Evolutionary conservation across 2,888 invertebrate species (phyloP).

Genomic region (Drosophila greeni): DNA sequence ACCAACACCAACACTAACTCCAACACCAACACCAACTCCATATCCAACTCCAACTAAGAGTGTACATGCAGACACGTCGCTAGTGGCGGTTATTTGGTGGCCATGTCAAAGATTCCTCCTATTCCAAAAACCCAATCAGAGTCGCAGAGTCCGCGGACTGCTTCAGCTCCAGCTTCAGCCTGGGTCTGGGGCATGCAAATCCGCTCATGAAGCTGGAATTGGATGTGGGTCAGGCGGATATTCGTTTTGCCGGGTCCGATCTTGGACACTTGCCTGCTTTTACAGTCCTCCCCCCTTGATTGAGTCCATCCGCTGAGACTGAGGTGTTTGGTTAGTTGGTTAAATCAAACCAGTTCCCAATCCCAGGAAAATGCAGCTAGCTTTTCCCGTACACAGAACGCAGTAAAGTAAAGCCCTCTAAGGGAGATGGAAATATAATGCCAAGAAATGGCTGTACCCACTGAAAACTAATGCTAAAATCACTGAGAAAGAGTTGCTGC

Average conservation of each 20-base stretch:
- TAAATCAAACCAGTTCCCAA: constrained; percentile 59
- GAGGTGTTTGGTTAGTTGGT: constrained; percentile 42
- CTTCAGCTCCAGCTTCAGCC: background rate
- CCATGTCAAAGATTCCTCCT: constrained; percentile 44
- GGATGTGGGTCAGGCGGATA: constrained; percentile 65
- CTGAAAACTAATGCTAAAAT: background rate
- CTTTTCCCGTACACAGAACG: constrained; percentile 16
- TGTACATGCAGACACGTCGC: constrained; percentile 31
- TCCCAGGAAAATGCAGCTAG: constrained; percentile 17
- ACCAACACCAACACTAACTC: too few relatives aligned
- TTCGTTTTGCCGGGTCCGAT: constrained; percentile 38
- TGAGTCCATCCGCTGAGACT: constrained; percentile 1
- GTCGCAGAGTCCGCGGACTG: background rate
- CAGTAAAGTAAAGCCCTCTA: background rate
- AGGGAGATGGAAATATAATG: too few relatives aligned
- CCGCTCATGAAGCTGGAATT: constrained; percentile 31
- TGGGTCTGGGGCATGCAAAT: constrained; percentile 55
- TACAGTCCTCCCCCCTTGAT: background rate
- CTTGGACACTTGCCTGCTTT: constrained; percentile 11
- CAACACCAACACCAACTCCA: too few relatives aligned
- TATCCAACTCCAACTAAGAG: too few relatives aligned
- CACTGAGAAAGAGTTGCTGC: background rate
- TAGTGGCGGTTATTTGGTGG: constrained; percentile 34
- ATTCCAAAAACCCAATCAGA: constrained; percentile 14
- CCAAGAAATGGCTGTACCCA: background rate